phyloP scores from a whole-genome alignment of 1,140 invertebrate genomes.

The Odontomachus brunneus region DNA sequence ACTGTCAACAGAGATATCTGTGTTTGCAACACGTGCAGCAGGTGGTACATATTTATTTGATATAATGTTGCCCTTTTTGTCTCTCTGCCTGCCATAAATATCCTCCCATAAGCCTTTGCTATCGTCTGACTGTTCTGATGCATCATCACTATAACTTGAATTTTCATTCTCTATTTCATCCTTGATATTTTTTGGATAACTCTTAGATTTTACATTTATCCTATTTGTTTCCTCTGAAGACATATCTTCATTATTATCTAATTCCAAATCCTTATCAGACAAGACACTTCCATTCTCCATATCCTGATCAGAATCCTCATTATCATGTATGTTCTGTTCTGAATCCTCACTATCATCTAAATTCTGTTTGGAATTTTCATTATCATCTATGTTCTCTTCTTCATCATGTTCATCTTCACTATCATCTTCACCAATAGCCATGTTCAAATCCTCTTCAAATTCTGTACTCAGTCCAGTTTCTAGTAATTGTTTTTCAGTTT shows the following conservation, averaged over 20 bases:
- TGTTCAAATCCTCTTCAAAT: slow-evolving; percentile 88
- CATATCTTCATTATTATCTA: slow-evolving; percentile 60
- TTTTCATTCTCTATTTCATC: slow-evolving; percentile 66
- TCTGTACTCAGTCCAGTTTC: slow-evolving; percentile 87
- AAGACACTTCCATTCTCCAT: slow-evolving; percentile 16
- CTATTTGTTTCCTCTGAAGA: slow-evolving; percentile 44
- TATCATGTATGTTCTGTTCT: neutral
- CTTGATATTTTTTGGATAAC: slow-evolving; percentile 70
- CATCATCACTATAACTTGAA: slow-evolving; percentile 64
- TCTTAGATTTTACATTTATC: slow-evolving; percentile 66
- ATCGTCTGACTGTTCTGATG: slow-evolving; percentile 74
- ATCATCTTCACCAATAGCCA: slow-evolving; percentile 66
- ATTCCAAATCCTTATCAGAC: slow-evolving; percentile 57
- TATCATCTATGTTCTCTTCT: slow-evolving; percentile 62
- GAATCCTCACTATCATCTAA: slow-evolving; percentile 44
- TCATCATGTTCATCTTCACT: slow-evolving; percentile 72
- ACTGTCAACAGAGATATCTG: slow-evolving; percentile 81
- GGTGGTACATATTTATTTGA: slow-evolving; percentile 93
- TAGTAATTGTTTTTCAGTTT: slow-evolving; percentile 88
- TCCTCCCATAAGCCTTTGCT: slow-evolving; percentile 91
- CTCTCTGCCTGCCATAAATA: slow-evolving; percentile 95
- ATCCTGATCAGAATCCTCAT: slow-evolving; percentile 11
- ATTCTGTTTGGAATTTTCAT: slow-evolving; percentile 65
- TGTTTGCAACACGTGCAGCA: slow-evolving; percentile 87
- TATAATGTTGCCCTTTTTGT: slow-evolving; percentile 92